Evolutionary conservation across 2,797 vertebrate species (phyloP), one percentile per base, ranked within the genome.

Genomic region (Eurystomus glaucurus): DNA sequence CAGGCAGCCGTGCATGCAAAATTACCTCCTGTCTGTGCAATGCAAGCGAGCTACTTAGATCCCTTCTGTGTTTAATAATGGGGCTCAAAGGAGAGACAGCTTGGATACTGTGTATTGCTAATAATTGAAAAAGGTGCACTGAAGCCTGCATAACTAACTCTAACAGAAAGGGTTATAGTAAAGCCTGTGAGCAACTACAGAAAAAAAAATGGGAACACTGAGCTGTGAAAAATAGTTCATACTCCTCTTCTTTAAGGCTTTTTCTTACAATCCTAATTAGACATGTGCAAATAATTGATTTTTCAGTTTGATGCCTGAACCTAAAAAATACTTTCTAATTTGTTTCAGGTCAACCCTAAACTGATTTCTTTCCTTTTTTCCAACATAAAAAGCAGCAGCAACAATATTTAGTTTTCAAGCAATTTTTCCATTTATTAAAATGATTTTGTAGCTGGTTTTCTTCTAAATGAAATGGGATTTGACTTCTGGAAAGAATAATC

Each of bases 141-240:
- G 92, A 58, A 96, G 89, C 91, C 88, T 97, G 80, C 87, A 93
- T 91, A 96, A 96, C 88, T 71, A 45, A 96, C 45, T 83, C 41
- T 22, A 91, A 51, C 89, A 96, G 87, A 84, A 96, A 88, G 33
- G 54, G 48, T 52, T 55, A 19, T 6, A 81, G 77, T 54, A 72
- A 78, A 54, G 82, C 41, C 85, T 84, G 72, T 68, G 65, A 90
- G 41, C 33, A 88, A 46, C 31, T 26, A 57, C 8, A 70, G 60
- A 86, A 60, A 62, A 46, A 48, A 90, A 51, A 75, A 2, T 3
- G 9, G 72, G 61, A 88, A 90, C 87, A 61, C 35, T 65, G 65
- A 87, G 51, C 71, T 87, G 65, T 79, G 58, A 91, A 94, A 94
- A 93, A 87, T 68, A 75, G 75, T 60, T 85, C 90, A 66, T 57